Conservation (phyloP, 2,888 invertebrate species). For the Colostygia pectinataria region DNA sequence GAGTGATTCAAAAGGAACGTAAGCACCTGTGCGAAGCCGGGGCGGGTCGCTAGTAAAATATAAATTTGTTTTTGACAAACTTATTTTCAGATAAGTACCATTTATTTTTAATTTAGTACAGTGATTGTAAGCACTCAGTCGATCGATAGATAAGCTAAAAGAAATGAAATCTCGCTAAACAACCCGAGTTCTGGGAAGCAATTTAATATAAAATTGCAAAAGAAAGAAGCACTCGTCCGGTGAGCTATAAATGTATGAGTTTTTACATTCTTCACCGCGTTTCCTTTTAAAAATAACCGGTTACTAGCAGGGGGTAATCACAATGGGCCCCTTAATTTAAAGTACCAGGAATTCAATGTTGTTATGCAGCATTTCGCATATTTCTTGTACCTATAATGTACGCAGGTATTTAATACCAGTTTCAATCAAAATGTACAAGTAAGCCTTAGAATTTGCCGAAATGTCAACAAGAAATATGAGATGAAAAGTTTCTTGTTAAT, state of each 20-base stretch:
- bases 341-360: slow-evolving; percentile 9
- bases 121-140: no score
- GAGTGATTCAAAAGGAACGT: no score
- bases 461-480: slow-evolving; percentile 12
- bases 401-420: background rate
- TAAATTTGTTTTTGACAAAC: no score
- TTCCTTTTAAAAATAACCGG: slow-evolving; percentile 26
- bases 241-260: slow-evolving; percentile 3
- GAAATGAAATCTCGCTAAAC: background rate
- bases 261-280: slow-evolving; percentile 5
- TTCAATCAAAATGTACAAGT: background rate
- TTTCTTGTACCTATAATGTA: background rate
- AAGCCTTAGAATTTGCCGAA: background rate
- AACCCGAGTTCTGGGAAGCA: slow-evolving; percentile 12
- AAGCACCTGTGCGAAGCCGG: no score
- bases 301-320: slow-evolving; percentile 23
- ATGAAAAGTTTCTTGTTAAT: slow-evolving; percentile 1
- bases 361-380: slow-evolving; percentile 1
- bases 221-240: slow-evolving; percentile 12
- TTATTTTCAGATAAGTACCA: no score
- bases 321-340: slow-evolving; percentile 15
- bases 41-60: no score
- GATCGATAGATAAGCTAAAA: slow-evolving; percentile 4
- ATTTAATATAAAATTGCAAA: slow-evolving; percentile 14
- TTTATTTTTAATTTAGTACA: no score